A percentile compares a stretch with the other conserved stretches of the same genome.
Evolutionary conservation across 1,140 invertebrate species (phyloP).

Genomic region (Arion vulgaris): DNA sequence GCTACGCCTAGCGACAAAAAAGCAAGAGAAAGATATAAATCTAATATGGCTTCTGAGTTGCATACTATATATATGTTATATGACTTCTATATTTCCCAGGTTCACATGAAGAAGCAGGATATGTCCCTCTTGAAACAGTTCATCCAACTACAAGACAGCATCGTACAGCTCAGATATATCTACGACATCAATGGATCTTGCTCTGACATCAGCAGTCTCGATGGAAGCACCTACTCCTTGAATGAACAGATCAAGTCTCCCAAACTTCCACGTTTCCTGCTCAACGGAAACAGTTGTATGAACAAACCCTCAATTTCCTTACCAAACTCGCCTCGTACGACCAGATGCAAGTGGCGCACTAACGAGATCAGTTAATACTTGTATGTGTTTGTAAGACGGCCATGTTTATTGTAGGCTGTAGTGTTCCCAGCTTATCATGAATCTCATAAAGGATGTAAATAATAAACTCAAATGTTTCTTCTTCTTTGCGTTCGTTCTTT

Average conservation of each 20-base stretch:
- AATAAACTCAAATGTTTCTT: no score
- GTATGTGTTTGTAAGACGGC: no score
- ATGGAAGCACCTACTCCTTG: conserved; percentile 55
- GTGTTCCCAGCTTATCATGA: no score
- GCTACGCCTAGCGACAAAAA: no score
- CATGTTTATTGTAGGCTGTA: no score
- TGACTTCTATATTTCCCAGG: conserved; percentile 45
- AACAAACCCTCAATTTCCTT: conserved; percentile 54
- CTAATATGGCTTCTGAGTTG: no score
- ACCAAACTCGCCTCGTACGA: conserved; percentile 44
- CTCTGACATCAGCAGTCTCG: conserved; percentile 58
- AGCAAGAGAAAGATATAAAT: no score
- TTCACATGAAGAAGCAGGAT: conserved; percentile 63
- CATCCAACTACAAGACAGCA: conserved; percentile 56
- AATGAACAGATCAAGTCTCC: conserved; percentile 45
- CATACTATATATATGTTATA: no score
- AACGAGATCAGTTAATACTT: conserved; percentile 40
- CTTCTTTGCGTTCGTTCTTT: no score
- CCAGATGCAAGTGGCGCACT: conserved; percentile 56
- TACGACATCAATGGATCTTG: conserved; percentile 52
- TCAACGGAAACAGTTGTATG: conserved; percentile 41
- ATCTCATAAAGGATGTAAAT: no score
- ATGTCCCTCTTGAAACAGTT: conserved; percentile 60
- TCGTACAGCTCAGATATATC: conserved; percentile 57
- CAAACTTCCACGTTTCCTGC: conserved; percentile 16